These are phyloP conservation scores for Psittacara wagleri DNA, from an alignment of 2,113 vertebrate species.

Conservation along the genomic window DNA sequence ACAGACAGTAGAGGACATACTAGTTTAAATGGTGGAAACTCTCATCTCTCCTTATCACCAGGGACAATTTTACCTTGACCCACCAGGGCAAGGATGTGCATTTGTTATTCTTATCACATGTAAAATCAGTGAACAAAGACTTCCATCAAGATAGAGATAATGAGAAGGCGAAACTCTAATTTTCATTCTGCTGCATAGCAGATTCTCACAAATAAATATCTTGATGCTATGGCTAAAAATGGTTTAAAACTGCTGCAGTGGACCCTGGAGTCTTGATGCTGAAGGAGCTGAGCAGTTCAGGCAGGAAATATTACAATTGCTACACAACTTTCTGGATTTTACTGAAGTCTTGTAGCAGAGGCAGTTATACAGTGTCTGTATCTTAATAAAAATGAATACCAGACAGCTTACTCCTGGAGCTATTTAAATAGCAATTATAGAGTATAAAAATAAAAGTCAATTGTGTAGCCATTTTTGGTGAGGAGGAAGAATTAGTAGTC, in stretches of 20 bases:
- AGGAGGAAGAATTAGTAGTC: neutral
- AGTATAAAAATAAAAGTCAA: neutral
- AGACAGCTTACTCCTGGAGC: neutral
- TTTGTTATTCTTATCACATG: neutral
- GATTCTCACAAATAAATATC: neutral
- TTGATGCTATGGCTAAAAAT: neutral
- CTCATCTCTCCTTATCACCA: neutral
- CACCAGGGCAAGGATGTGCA: neutral
- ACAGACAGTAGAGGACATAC: neutral
- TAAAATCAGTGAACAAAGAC: neutral
- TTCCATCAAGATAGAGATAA: conserved; percentile 1
- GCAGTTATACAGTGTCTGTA: neutral
- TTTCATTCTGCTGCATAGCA: neutral
- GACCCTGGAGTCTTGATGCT: neutral
- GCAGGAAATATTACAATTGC: neutral
- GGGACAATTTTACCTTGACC: neutral
- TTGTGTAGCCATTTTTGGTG: neutral
- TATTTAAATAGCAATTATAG: neutral
- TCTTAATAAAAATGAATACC: neutral
- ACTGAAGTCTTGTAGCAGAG: neutral
- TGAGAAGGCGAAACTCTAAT: neutral
- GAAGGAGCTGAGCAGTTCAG: neutral
- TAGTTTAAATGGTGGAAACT: neutral
- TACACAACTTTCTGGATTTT: neutral
- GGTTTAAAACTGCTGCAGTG: neutral